Base-by-base conservation (phyloP, 2,113 vertebrate genomes). In the Myotis lucifugus region DNA sequence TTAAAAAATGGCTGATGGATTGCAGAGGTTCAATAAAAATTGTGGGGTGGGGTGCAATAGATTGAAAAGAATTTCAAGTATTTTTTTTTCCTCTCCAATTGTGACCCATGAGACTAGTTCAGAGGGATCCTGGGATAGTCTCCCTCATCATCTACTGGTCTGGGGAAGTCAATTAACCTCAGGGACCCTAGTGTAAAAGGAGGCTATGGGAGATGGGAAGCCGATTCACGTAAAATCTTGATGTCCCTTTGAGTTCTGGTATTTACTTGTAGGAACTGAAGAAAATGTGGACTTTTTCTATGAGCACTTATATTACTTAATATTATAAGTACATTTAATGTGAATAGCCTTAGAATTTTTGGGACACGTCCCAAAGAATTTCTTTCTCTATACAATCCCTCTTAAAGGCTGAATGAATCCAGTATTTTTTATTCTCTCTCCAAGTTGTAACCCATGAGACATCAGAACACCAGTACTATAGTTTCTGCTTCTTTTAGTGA, bases 401-500 rank as follows among this genome's bases (percentile, higher is more conserved):
- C 10, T 85, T 52, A 70, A 59, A 69, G 40, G 5, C 11, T 64
- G 50, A 73, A 42, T 21, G 8, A 21, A 13, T 40, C 21, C 1
- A 40, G 5, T 79, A 90, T 79, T 17, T 56, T 50, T n/a, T 29
- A 37, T 37, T 56, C 52, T 82, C 46, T 18, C 3, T 54, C 27
- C 6, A 6, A 59, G n/a, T 77, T 77, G 6, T 77, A 13, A 81
- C 34, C 29, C 34, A 25, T 0, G 11, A 64, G 32, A 8, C 18
- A 67, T 32, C 32, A 87, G 73, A 70, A 54, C 76, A 29, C 34
- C 13, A 82, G 15, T 37, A 19, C 21, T 67, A 0, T n/a, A 19
- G 2, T 90, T 83, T 88, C 27, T 91, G 9, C 52, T 74, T 94
- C 46, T 48, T 91, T 93, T 77, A 59, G 37, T 88, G 73, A 89